Percentiles rank a stretch among this genome's conserved stretches.
Evolutionary conservation across 23 tunicate species (phyloP).

Genomic region (Diplosoma virens): DNA sequence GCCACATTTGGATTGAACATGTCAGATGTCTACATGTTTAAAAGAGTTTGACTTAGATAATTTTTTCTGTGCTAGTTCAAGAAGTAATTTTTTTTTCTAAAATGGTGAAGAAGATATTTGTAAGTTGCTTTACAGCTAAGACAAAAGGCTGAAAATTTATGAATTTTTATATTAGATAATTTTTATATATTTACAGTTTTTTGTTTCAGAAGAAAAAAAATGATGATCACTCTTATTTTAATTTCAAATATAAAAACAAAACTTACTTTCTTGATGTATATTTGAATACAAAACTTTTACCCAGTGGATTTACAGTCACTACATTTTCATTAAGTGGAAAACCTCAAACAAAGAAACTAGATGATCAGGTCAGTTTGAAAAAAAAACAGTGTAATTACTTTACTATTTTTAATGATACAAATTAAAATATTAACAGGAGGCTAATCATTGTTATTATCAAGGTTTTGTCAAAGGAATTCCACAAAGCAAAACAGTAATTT

Average conservation of each 20-base stretch:
- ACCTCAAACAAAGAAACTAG: background rate
- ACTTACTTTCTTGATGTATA: background rate
- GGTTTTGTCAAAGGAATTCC: constrained; percentile 9
- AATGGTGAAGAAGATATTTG: no score
- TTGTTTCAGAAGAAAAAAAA: background rate
- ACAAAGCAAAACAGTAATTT: background rate
- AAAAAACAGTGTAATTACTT: no score
- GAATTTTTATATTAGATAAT: no score
- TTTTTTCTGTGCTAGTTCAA: no score
- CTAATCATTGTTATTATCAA: background rate
- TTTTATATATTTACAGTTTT: no score
- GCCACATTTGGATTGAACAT: no score
- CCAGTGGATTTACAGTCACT: background rate
- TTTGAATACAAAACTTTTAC: background rate
- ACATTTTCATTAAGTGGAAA: background rate
- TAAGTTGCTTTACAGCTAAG: no score
- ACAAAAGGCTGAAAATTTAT: no score
- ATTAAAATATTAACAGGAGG: background rate
- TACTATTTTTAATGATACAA: no score
- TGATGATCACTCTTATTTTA: background rate
- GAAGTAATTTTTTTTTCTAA: no score
- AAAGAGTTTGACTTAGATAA: no score
- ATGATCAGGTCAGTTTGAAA: background rate
- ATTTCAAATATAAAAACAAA: background rate
- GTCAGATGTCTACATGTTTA: no score